Conservation (phyloP, 2,113 vertebrate species). For the Elaphurus davidianus region DNA sequence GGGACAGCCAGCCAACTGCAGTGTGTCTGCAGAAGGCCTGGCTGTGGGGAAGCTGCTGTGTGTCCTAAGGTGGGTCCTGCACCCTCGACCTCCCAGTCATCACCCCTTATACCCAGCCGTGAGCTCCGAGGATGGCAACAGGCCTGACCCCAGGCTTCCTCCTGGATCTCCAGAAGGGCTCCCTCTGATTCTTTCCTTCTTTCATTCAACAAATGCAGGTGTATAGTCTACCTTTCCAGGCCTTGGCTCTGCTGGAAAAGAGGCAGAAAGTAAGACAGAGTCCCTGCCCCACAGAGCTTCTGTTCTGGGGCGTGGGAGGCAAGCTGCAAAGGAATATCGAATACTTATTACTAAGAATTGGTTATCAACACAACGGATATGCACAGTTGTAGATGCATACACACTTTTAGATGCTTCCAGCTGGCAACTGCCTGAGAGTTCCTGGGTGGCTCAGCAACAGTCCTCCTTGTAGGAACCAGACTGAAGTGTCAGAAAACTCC, state of each 20-base stretch:
- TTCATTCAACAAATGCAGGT: neutral
- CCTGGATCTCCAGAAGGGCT: neutral
- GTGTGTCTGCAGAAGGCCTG: neutral
- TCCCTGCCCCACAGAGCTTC: neutral
- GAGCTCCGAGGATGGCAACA: neutral
- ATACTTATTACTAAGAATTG: no score
- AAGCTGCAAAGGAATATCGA: neutral
- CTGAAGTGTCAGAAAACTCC: neutral
- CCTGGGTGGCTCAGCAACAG: neutral
- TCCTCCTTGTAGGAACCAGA: no score
- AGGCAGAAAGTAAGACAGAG: neutral
- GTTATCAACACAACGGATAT: accelerated
- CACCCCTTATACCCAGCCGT: neutral
- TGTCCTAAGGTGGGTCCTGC: neutral
- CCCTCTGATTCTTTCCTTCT: neutral
- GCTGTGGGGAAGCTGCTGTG: neutral
- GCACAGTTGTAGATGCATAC: neutral
- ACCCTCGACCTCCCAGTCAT: neutral
- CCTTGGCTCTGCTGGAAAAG: neutral
- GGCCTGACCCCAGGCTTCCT: neutral
- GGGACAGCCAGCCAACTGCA: neutral
- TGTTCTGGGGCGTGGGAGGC: neutral
- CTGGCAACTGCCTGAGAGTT: neutral
- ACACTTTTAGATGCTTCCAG: neutral
- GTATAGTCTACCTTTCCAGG: neutral